A percentile compares a stretch with the other conserved stretches of the same genome.
phyloP scores from a whole-genome alignment of 2,888 invertebrate genomes.

The Lissocephala sabroskyi region DNA sequence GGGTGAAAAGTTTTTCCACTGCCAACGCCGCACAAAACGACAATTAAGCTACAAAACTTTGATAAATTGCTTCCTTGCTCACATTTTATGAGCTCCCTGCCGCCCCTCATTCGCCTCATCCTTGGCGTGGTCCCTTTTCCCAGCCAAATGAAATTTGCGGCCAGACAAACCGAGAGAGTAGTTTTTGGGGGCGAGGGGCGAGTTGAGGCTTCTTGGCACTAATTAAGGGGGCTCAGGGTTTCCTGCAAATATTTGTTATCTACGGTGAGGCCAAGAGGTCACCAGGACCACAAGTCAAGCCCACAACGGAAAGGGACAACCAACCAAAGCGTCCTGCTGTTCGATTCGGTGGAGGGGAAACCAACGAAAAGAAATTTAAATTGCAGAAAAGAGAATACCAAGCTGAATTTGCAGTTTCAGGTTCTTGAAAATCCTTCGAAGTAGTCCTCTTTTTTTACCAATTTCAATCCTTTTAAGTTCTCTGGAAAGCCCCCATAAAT shows the following conservation, averaged over 20 bases:
- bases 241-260: slow-evolving; percentile 64
- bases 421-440: too few relatives aligned
- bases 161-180: not conserved
- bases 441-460: too few relatives aligned
- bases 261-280: slow-evolving; percentile 30
- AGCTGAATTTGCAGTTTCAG: too few relatives aligned
- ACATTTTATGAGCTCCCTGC: slow-evolving; percentile 46
- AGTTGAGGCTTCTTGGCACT: slow-evolving; percentile 59
- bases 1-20: slow-evolving; percentile 39
- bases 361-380: too few relatives aligned
- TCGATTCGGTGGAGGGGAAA: too few relatives aligned
- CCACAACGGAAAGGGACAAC: slow-evolving; percentile 2
- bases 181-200: slow-evolving; percentile 9
- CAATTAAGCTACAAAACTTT: slow-evolving; percentile 66
- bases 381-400: too few relatives aligned
- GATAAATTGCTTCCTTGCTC: slow-evolving; percentile 66
- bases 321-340: slow-evolving; percentile 33
- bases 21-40: slow-evolving; percentile 51
- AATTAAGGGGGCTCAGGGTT: slow-evolving; percentile 66
- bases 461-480: too few relatives aligned
- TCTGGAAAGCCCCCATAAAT: too few relatives aligned
- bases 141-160: not conserved
- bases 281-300: slow-evolving; percentile 4
- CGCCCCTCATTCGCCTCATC: not conserved
- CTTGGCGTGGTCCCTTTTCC: not conserved